Base-by-base conservation (phyloP, 1,140 invertebrate species). In the Melipona quadrifasciata region DNA sequence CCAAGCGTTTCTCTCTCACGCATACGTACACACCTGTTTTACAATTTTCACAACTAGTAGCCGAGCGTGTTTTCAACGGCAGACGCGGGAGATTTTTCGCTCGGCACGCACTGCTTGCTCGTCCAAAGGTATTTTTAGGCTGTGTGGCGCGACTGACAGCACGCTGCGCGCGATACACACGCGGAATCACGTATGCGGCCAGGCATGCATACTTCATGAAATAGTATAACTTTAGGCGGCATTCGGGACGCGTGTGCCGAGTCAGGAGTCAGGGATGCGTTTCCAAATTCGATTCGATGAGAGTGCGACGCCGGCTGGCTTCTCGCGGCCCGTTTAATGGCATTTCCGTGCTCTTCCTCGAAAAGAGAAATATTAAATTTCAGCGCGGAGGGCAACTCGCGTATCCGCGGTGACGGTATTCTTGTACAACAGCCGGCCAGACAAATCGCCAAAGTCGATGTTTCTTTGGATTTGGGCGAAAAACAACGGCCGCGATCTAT, bases 351-450 rank as follows among this genome's bases (percentile, higher is more conserved):
- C 88, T 89, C 27, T 68, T 34, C 39, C 53, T 58, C 64, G 80
- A 84, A 87, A 89, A 87, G 83, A 80, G 89, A 86, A 84, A 90
- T 90, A 90, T 90, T 85, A 86, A 86, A 89, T 89, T 90, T 75
- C 65, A 39, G 58, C 77, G 74, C 61, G 76, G 16, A 67, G 65
- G 67, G 65, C 6, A 86, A 77, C 39, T 55, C 80, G 75, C 61
- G 31, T 88, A 80, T 82, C 27, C 84, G 85, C 53, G 75, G 70
- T 65, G 58, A 24, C 39, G 81, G 80, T 89, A 89, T 89, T 90
- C 85, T 73, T 72, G 67, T n/a, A 79, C 81, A 81, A 84, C 73
- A 58, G 64, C 21, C 51, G 47, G 70, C 78, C 64, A 34, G 61
- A n/a, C 53, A 24, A 61, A 34, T 76, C 12, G n/a, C 1, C 1